Evolutionary conservation across 2,888 invertebrate species (phyloP).

Genomic region (Zele albiditarsus): DNA sequence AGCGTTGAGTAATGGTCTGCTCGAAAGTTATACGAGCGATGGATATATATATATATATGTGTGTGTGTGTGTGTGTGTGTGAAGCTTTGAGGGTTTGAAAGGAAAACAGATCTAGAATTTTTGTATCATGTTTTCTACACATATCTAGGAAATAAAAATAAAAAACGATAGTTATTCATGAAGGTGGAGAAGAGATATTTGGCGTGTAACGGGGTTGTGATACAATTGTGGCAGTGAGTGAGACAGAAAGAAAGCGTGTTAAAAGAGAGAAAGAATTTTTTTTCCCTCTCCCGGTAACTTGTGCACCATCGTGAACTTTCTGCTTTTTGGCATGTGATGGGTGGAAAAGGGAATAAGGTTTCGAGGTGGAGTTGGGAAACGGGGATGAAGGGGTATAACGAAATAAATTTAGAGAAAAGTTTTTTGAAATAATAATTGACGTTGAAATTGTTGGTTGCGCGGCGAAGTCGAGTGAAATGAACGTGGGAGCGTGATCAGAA

Average conservation of each 20-base stretch:
- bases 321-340: background rate
- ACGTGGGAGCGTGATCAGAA: constrained; percentile 1
- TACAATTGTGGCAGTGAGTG: too few relatives aligned
- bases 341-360: background rate
- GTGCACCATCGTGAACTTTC: constrained; percentile 35
- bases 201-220: too few relatives aligned
- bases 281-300: constrained; percentile 10
- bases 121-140: background rate
- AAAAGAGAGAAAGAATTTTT: constrained; percentile 33
- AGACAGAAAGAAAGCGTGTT: background rate
- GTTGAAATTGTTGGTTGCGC: constrained; percentile 10
- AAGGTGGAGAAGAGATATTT: background rate
- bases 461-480: constrained; percentile 18
- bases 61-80: too few relatives aligned
- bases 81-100: background rate
- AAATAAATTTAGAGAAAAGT: constrained; percentile 45
- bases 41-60: background rate
- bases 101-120: background rate
- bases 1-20: background rate
- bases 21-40: background rate
- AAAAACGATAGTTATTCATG: background rate
- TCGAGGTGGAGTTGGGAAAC: background rate
- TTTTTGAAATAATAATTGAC: constrained; percentile 48
- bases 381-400: constrained; percentile 24
- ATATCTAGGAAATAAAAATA: background rate